phyloP scores from a whole-genome alignment of 2,888 invertebrate species.

The Zaprionus bogoriensis region DNA sequence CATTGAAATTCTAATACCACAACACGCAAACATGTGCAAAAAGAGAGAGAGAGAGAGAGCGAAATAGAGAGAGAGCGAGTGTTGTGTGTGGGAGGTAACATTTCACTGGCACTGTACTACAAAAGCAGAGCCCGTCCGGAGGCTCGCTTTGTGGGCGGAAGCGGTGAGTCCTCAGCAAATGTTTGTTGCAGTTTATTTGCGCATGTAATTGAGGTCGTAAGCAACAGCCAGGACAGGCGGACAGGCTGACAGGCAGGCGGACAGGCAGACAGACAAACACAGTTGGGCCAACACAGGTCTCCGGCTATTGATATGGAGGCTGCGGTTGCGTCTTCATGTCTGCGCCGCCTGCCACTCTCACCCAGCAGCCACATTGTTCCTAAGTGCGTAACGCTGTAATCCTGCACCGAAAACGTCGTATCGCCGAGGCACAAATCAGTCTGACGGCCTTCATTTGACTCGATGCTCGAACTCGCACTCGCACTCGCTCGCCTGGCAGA shows the following conservation, averaged over 20 bases:
- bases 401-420: constrained; percentile 3
- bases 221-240: constrained; percentile 47
- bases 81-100: constrained; percentile 17
- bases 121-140: constrained; percentile 34
- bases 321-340: constrained; percentile 10
- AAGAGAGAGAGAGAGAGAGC: not conserved
- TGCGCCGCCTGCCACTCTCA: not conserved
- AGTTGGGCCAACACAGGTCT: constrained; percentile 18
- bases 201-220: constrained; percentile 75
- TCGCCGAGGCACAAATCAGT: not conserved
- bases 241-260: constrained; percentile 3
- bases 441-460: no score
- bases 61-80: no score
- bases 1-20: constrained; percentile 69
- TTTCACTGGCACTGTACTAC: constrained; percentile 38
- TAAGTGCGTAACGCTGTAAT: constrained; percentile 42
- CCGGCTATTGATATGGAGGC: constrained; percentile 30
- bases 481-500: not conserved
- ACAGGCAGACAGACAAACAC: constrained; percentile 3
- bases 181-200: constrained; percentile 76
- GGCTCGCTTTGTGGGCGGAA: constrained; percentile 30
- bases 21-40: constrained; percentile 35
- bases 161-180: constrained; percentile 66
- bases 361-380: constrained; percentile 9
- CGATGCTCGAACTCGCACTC: not conserved